Evolutionary conservation across 1,140 invertebrate species (phyloP).

Genomic region (Trachelipus rathkii): DNA sequence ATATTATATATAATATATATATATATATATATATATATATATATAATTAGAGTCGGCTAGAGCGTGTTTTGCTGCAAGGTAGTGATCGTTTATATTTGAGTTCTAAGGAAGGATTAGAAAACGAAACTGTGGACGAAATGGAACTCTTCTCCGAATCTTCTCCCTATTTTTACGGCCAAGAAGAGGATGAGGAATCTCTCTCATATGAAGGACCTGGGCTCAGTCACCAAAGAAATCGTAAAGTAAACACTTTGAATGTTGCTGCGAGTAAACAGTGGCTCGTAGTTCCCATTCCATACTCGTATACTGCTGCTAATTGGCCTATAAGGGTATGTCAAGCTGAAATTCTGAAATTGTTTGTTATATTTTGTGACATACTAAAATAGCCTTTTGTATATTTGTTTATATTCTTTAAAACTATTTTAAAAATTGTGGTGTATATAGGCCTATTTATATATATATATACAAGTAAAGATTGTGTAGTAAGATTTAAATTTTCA

Average conservation of each 20-base stretch:
- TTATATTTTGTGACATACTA: no score
- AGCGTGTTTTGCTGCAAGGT: slow-evolving; percentile 88
- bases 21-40: slow-evolving; percentile 16
- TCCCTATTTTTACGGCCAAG: slow-evolving; percentile 30
- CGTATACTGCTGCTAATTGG: slow-evolving; percentile 94
- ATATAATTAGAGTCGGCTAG: slow-evolving; percentile 71
- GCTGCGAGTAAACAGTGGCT: slow-evolving; percentile 90
- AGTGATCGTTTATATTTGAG: slow-evolving; percentile 93
- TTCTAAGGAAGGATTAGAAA: slow-evolving; percentile 50
- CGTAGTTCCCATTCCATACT: slow-evolving; percentile 82
- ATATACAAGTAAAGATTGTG: no score
- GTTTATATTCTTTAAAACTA: no score
- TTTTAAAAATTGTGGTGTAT: no score
- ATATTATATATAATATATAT: slow-evolving; percentile 24
- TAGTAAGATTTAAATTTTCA: no score
- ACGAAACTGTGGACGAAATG: neutral
- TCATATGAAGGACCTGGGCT: slow-evolving; percentile 19
- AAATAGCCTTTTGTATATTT: no score
- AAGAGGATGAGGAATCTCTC: slow-evolving; percentile 39
- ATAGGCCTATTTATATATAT: no score
- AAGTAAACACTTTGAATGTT: slow-evolving; percentile 53
- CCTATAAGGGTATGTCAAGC: slow-evolving; percentile 73
- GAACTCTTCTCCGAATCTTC: neutral
- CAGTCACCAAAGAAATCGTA: neutral
- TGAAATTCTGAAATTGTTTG: no score